A percentile compares a stretch with the other conserved stretches of the same genome.
Evolutionary conservation across 1,140 invertebrate genomes (phyloP).

Genomic region (Neotoxoptera formosana): DNA sequence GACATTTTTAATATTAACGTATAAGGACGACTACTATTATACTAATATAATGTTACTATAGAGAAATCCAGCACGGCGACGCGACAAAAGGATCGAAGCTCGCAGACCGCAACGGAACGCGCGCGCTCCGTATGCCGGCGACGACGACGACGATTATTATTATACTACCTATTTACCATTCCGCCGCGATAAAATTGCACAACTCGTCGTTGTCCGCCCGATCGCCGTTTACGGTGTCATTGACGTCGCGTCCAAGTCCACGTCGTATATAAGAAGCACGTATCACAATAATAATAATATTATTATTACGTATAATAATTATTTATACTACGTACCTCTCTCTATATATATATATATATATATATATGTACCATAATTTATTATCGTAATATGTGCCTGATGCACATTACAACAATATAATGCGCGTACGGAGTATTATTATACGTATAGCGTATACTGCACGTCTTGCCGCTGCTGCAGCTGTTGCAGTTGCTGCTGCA

Average conservation of each 20-base stretch:
- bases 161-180: background rate
- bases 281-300: background rate
- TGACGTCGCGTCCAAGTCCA: background rate
- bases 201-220: slow-evolving; percentile 32
- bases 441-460: background rate
- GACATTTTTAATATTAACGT: background rate
- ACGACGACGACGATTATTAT: slow-evolving; percentile 26
- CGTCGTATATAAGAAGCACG: background rate
- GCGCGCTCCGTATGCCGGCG: background rate
- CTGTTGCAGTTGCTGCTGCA: background rate
- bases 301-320: slow-evolving; percentile 6
- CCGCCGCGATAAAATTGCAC: slow-evolving; percentile 10
- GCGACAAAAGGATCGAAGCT: background rate
- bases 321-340: too few relatives aligned
- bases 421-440: background rate
- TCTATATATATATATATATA: too few relatives aligned
- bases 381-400: background rate
- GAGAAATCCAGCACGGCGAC: background rate
- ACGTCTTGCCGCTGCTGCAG: background rate
- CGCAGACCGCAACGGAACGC: background rate
- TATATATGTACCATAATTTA: too few relatives aligned
- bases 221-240: slow-evolving; percentile 49
- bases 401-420: slow-evolving; percentile 10
- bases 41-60: background rate
- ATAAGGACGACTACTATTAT: background rate